Conservation (phyloP, 1,140 invertebrate species). For the Coenobita brevimanus region DNA sequence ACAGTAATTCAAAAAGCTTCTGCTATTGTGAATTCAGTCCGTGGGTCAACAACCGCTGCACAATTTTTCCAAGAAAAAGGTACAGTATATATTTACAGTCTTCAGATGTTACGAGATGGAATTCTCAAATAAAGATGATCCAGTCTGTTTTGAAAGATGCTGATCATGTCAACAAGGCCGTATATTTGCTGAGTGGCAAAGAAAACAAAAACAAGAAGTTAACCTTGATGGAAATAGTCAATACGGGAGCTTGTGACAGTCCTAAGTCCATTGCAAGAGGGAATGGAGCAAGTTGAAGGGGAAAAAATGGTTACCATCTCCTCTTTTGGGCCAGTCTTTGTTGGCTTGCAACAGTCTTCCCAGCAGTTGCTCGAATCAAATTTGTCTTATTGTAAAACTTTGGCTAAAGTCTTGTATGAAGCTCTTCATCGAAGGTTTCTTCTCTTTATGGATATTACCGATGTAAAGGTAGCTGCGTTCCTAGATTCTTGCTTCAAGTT, state of each 20-base stretch:
- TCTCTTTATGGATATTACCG: too few species aligned
- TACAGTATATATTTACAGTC: not conserved
- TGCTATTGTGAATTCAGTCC: slow-evolving; percentile 20
- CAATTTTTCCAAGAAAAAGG: slow-evolving; percentile 1
- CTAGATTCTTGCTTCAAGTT: too few species aligned
- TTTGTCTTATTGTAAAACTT: too few species aligned
- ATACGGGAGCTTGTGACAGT: slow-evolving; percentile 9
- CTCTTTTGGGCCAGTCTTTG: not conserved
- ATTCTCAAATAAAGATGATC: not conserved
- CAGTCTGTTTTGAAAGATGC: slow-evolving; percentile 1
- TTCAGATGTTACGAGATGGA: slow-evolving; percentile 2
- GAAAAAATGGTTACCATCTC: not conserved
- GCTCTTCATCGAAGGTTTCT: too few species aligned
- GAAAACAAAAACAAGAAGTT: slow-evolving; percentile 22
- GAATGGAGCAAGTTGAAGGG: not conserved
- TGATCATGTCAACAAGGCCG: slow-evolving; percentile 18
- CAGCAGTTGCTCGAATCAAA: not conserved
- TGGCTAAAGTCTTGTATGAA: too few species aligned
- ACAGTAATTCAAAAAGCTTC: slow-evolving; percentile 13
- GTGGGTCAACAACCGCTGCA: slow-evolving; percentile 5
- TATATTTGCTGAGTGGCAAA: slow-evolving; percentile 6
- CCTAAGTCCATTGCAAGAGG: not conserved
- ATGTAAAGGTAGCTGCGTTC: too few species aligned
- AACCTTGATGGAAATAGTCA: not conserved
- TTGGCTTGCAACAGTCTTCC: slow-evolving; percentile 8